phyloP scores from a whole-genome alignment of 2,888 invertebrate genomes.

The Agonopterix heracliana region DNA sequence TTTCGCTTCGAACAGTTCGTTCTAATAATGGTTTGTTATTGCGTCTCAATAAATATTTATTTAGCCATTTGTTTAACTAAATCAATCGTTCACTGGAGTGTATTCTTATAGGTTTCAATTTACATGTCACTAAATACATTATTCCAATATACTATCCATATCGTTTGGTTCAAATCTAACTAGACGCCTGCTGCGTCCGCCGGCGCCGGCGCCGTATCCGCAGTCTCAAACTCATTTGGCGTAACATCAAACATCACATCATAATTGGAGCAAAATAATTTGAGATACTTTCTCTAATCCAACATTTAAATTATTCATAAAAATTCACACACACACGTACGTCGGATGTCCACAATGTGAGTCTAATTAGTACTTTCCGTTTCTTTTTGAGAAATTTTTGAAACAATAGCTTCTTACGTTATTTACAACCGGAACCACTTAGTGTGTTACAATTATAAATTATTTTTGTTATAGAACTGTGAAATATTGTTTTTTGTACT shows the following conservation, averaged over 20 bases:
- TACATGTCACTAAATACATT: too few species aligned
- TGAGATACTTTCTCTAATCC: slow-evolving; percentile 58
- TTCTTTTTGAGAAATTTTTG: slow-evolving; percentile 37
- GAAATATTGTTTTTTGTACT: too few species aligned
- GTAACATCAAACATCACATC: slow-evolving; percentile 47
- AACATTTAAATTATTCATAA: slow-evolving; percentile 50
- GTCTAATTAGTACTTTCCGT: slow-evolving; percentile 55
- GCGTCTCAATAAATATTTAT: too few species aligned
- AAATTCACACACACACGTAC: slow-evolving; percentile 38
- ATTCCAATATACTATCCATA: neutral
- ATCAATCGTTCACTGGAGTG: too few species aligned
- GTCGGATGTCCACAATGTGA: slow-evolving; percentile 11
- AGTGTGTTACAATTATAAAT: neutral
- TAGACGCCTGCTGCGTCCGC: neutral
- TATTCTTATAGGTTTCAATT: too few species aligned
- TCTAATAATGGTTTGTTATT: too few species aligned
- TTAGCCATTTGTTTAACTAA: too few species aligned
- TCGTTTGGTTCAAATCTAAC: slow-evolving; percentile 1
- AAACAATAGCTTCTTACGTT: slow-evolving; percentile 27
- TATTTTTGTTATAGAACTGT: neutral
- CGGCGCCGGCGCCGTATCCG: slow-evolving; percentile 18
- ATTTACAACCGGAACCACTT: slow-evolving; percentile 13
- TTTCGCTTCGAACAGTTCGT: too few species aligned
- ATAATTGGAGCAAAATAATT: slow-evolving; percentile 68
- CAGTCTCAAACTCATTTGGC: slow-evolving; percentile 32